Conservation (phyloP, 2,797 vertebrate genomes). For the Sebastes cheni region DNA sequence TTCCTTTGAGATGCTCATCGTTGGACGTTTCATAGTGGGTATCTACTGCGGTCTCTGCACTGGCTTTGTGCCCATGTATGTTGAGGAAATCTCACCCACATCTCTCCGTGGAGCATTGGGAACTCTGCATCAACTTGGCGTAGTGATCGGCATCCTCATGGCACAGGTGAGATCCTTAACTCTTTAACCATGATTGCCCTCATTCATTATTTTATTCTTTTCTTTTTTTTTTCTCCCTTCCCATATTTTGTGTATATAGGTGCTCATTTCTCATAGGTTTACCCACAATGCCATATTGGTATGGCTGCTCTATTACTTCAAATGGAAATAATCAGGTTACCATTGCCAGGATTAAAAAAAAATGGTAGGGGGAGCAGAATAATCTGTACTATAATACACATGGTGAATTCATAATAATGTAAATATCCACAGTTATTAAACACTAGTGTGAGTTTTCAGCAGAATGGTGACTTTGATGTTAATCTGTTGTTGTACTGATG, state of each 20-base stretch:
- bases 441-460: background rate
- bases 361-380: background rate
- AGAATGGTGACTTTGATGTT: background rate
- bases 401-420: background rate
- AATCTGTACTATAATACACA: background rate
- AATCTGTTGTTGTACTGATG: background rate
- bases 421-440: background rate
- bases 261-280: too few species aligned
- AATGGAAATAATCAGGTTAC: background rate
- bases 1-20: constrained; percentile 95
- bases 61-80: constrained; percentile 95
- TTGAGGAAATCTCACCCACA: constrained; percentile 95
- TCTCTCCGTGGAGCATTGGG: constrained; percentile 91
- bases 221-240: too few species aligned
- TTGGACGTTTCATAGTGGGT: constrained; percentile 92
- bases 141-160: constrained; percentile 93
- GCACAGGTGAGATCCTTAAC: constrained; percentile 87
- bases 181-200: background rate
- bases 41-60: constrained; percentile 94
- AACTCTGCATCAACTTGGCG: constrained; percentile 94
- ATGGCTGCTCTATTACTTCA: background rate
- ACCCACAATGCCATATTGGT: too few species aligned
- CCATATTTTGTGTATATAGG: too few species aligned
- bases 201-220: background rate
- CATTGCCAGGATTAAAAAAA: background rate